Evolutionary conservation across 2,113 vertebrate genomes (phyloP), one percentile per base, ranked within the genome.

Genomic region (Hemichromis elongatus): DNA sequence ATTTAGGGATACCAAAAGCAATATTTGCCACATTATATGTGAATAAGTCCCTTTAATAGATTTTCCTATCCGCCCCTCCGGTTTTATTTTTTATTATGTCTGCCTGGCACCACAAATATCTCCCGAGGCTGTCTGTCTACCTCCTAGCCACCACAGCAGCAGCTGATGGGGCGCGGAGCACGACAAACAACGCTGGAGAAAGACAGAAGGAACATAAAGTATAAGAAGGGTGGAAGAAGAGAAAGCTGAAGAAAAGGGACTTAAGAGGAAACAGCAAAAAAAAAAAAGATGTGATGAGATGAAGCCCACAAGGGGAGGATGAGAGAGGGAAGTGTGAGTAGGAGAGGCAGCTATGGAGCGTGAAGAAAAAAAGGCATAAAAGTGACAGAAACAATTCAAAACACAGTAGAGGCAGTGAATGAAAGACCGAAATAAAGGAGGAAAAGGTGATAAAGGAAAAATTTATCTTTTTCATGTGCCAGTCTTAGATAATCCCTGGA

Each of bases 1-100:
- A 87, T 94, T 95, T 93, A 91, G 77, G 55, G 82, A 91, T 92
- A 90, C 88, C 81, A 86, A 88, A 90, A 92, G 89, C 82, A 92
- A 89, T 89, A 88, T 93, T 94, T 93, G 85, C 90, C 73, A 92
- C 90, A 92, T 91, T 83, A 93, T 78, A 90, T 77, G 68, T 87
- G 87, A 93, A 93, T 90, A 85, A 92, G 91, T 90, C 86, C 88
- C 84, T 92, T 93, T 94, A 86, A 86, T 90, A 88, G 86, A 91
- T 94, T 95, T 95, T 94, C 94, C 93, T 89, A 79, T 57, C 85
- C 92, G 89, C 33, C 79, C 77, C 90, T 91, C 81, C 18, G 33
- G 79, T 92, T 91, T 90, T 88, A 79, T 90, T 90, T 94, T 95
- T 94, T 93, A 95, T 94, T 93, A 94, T 92, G 94, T 95, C 95